Evolutionary conservation across 2,113 vertebrate species (phyloP), one percentile per base, ranked within the genome.

Genomic region (Australoheros scitulus): DNA sequence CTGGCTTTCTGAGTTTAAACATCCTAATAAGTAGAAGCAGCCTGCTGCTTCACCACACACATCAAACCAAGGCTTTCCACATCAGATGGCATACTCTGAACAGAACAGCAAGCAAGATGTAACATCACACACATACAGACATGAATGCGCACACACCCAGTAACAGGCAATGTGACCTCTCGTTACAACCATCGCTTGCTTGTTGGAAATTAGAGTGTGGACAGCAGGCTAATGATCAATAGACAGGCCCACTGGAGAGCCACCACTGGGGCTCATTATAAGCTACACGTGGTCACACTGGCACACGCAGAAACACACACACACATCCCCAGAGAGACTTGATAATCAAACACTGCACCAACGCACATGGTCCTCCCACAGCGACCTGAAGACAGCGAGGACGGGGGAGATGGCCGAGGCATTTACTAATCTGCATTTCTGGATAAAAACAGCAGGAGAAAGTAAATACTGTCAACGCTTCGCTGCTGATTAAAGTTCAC

Each of bases 191-290:
- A 34, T 76, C 38, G 77, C 82, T 84, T 89, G 86, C 87, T 89
- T 87, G 90, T 90, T 87, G 83, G 82, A 91, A 92, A 93, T 92
- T 77, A 93, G 60, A 82, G 88, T 87, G 82, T 85, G 88, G 87
- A 88, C 87, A 91, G 91, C 89, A 90, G 92, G 89, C 83, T 93
- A 92, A 94, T 94, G 93, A 95, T 94, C 95, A 95, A 95, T 94
- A 91, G 83, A 77, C 81, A 79, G 43, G 83, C 80, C 81, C 80
- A 77, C 82, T 87, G 88, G 90, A 91, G 86, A 90, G 63, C 79
- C 88, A 89, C 92, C 89, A 88, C 89, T 88, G 93, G 92, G 91
- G 88, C 93, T 94, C 94, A 94, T 94, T 94, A 94, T 87, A 93
- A 91, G 90, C 84, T 90, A 88, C 91, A 89, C 88, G 79, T 82